Base-by-base conservation (phyloP, 2,888 invertebrate species). In the Physocephala rufipes region DNA sequence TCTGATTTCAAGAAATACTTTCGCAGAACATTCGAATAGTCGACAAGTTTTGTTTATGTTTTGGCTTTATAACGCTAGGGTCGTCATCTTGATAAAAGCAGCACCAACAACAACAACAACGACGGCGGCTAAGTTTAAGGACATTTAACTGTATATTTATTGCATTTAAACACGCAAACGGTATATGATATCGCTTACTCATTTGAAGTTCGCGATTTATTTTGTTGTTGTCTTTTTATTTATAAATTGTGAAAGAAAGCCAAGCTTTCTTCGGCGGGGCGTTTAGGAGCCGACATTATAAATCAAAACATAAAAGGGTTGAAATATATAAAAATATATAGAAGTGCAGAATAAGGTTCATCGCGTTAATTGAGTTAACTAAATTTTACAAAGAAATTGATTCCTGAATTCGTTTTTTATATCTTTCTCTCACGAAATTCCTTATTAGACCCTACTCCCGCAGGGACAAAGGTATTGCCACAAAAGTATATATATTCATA, bases 91-190 rank as follows among this genome's bases (percentile, higher is more conserved):
- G 36, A 53, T 21, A 53, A 53, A 19, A 13, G 21, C 53, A 58
- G 2, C 58, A 24, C 26, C 26, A 28, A 58, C 58, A 58, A 58
- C 26, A 24, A 16, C 58, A 24, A 16, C 58, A 24, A 58, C 9
- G 26, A 28, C 2, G 26, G 36, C 36, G 9, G 9, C 36, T 45
- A 68, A 68, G 68, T 68, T 68, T 61, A 68, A 68, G 68, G 68
- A 68, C 62, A 62, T 68, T 68, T 68, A 49, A 49, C 30, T 36
- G 61, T 28, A 62, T 68, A 68, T 68, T 68, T 68, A 68, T 68
- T 61, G 36, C 68, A 30, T 47, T 62, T 61, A 62, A 62, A 62
- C 68, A 68, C 62, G 68, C 61, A 19, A 62, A 45, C 67, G 13
- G 19, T 67, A 45, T 58, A 58, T 45, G 45, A 65, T 51, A 28